Evolutionary conservation across 30 jellyfish, hydroid and myxozoan genomes (phyloP).

Genomic region (Phacellophora camtschatica): DNA sequence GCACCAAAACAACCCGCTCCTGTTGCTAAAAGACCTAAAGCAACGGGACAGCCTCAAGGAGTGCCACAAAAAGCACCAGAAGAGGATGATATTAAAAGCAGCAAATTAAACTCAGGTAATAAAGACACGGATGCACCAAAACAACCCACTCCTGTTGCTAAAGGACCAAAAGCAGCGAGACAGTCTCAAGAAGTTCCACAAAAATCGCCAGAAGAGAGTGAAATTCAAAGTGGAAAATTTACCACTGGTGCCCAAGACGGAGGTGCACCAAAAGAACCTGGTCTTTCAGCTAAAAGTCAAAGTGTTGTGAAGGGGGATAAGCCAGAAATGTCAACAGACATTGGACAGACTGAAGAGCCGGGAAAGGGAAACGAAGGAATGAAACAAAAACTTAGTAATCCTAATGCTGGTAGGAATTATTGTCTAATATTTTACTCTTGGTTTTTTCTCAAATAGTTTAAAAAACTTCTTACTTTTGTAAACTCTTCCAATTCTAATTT

Average conservation of each 20-base stretch:
- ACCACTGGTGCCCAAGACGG: not conserved
- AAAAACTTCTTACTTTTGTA: too few relatives aligned
- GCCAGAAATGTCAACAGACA: not conserved
- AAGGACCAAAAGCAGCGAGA: not conserved
- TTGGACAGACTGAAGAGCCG: conserved; percentile 14
- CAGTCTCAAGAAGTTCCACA: too few relatives aligned
- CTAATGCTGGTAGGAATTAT: conserved; percentile 30
- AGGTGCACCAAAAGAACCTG: not conserved
- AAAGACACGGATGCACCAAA: not conserved
- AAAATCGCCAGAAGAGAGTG: not conserved
- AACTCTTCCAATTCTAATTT: too few relatives aligned
- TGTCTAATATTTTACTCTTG: too few relatives aligned
- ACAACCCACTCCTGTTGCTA: too few relatives aligned
- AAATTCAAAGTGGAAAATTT: too few relatives aligned
- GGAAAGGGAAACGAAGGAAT: conserved; percentile 53
- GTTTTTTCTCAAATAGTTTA: too few relatives aligned
- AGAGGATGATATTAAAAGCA: not conserved
- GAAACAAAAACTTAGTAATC: conserved; percentile 26
- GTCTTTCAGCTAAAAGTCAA: too few relatives aligned
- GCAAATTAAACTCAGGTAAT: too few relatives aligned
- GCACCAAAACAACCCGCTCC: conserved; percentile 16
- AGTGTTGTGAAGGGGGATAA: not conserved
- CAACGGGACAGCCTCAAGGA: too few relatives aligned
- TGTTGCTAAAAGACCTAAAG: not conserved
- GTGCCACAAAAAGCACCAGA: conserved; percentile 19